Base-by-base conservation (phyloP, 2,888 invertebrate species). In the Lumbricus terrestris region DNA sequence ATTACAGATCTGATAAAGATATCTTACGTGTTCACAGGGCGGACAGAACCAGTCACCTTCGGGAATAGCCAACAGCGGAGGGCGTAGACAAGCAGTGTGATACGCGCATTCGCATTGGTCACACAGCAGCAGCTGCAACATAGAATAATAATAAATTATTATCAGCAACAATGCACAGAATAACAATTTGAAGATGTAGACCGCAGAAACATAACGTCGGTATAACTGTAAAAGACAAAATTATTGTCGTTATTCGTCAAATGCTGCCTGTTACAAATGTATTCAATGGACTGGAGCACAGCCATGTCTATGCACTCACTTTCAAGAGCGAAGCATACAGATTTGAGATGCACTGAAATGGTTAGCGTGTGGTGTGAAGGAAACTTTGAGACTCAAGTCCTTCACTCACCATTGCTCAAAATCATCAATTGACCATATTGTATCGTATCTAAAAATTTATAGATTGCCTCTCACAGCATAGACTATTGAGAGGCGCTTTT, bases 21-120 rank as follows among this genome's bases (percentile, higher is more conserved):
- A 16, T 94, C 97, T 96, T 93, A 97, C 97, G 95, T 99, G 99
- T 95, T 98, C 97, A 95, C 99, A 99, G 0, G 97, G 97, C 54
- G 99, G 99, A 95, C 99, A 99, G 95, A 96, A 98, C 99, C 99
- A 99, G 95, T 98, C 97, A 0, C 99, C 99, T 94, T 98, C 98
- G 0, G 99, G 99, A 93, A 99, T 97, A 47, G 97, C 96, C 95
- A 98, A 97, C 85, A 99, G 96, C 91, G 98, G 96, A 0, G 99
- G 99, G 91, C 97, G 96, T 82, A 99, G 96, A 94, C 99, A 99
- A 88, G 97, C 97, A 91, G 98, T 98, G 96, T 99, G 99, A 96
- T 98, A 99, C n/a, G 99, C 99, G 92, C 95, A 95, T 95, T 99
- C 98, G 95, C 99, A 99, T 92, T 96, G 96, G 95, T 99, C 99